phyloP scores from a whole-genome alignment of 2,113 vertebrate genomes.

The Heptranchias perlo region DNA sequence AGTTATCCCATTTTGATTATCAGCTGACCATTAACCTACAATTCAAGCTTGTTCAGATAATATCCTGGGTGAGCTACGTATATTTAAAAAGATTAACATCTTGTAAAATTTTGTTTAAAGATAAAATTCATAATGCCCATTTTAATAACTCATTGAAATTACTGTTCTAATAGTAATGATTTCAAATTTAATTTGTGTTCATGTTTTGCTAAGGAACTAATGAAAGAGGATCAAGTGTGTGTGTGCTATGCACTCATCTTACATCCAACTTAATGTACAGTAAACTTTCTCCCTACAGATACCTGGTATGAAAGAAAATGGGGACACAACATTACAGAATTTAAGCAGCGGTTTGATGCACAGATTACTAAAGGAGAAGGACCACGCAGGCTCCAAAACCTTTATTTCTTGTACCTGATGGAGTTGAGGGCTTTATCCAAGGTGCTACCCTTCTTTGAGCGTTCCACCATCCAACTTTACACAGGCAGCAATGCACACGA shows the following conservation, averaged over 20 bases:
- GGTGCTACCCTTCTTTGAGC: conserved; percentile 78
- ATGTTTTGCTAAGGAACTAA: background rate
- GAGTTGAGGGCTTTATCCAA: conserved; percentile 86
- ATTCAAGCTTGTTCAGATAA: background rate
- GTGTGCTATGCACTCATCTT: background rate
- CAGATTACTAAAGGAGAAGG: conserved; percentile 77
- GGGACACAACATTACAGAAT: conserved; percentile 83
- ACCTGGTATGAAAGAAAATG: conserved; percentile 78
- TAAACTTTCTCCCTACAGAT: conserved; percentile 54
- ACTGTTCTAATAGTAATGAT: background rate
- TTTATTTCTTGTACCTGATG: conserved; percentile 89
- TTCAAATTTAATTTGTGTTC: background rate
- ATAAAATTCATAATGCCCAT: background rate
- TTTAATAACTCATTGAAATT: background rate
- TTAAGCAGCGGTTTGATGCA: conserved; percentile 80
- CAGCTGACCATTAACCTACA: background rate
- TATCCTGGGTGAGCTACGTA: background rate
- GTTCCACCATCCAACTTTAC: conserved; percentile 68
- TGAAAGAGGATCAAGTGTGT: background rate
- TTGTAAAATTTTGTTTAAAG: background rate
- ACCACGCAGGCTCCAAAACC: conserved; percentile 78
- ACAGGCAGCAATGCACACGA: conserved; percentile 68
- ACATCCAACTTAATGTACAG: background rate
- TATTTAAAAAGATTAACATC: background rate
- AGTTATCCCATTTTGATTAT: background rate